A percentile compares a stretch with the other conserved stretches of the same genome.
These are phyloP conservation scores for Diarsia rubi DNA, from an alignment of 2,888 invertebrate species.

Conservation along the genomic window DNA sequence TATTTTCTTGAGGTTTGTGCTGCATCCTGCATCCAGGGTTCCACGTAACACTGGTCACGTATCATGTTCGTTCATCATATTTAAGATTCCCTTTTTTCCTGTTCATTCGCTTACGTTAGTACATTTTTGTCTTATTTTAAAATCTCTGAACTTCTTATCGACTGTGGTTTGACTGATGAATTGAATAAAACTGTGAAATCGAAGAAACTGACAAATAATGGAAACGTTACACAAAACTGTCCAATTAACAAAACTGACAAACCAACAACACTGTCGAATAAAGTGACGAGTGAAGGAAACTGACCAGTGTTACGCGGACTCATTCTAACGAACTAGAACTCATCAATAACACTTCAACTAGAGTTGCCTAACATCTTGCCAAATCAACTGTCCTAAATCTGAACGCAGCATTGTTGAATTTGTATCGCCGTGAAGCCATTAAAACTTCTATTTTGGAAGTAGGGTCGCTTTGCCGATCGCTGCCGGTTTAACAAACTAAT, in stretches of 20 bases:
- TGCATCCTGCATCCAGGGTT: no score
- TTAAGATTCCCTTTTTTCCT: no score
- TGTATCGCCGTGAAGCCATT: conserved; percentile 75
- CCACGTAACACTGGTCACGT: no score
- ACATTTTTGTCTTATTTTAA: no score
- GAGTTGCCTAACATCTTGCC: conserved; percentile 7
- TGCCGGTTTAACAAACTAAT: conserved; percentile 68
- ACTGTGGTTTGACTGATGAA: no score
- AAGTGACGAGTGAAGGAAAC: not conserved
- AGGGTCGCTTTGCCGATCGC: conserved; percentile 64
- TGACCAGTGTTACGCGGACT: not conserved
- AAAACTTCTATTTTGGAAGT: conserved; percentile 76
- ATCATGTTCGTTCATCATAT: no score
- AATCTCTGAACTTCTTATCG: no score
- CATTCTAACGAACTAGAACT: not conserved
- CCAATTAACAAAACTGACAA: not conserved
- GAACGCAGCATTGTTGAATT: conserved; percentile 70
- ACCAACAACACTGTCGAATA: not conserved
- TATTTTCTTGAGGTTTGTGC: no score
- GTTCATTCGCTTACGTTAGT: no score
- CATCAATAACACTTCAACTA: not conserved
- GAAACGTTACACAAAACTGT: not conserved
- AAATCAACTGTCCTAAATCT: conserved; percentile 12
- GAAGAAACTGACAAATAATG: not conserved
- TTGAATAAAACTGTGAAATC: not conserved